Conservation (phyloP, 2,888 invertebrate species). For the Pegoplata infirma region DNA sequence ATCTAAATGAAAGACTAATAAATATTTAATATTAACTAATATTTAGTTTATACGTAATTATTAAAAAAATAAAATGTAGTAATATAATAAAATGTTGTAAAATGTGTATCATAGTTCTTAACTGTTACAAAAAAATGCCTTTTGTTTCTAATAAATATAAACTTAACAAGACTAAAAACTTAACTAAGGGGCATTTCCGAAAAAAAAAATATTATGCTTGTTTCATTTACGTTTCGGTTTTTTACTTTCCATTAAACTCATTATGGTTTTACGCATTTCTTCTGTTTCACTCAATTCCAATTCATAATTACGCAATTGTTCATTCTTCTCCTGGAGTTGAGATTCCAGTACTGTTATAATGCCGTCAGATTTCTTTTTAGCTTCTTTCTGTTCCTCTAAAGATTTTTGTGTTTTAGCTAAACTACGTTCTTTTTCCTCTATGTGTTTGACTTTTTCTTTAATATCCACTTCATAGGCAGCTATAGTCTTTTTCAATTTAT, state of each 20-base stretch:
- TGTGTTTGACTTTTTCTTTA: slow-evolving; percentile 71
- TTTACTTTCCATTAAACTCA: slow-evolving; percentile 77
- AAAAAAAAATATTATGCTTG: not conserved
- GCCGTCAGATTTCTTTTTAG: slow-evolving; percentile 74
- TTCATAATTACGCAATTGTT: slow-evolving; percentile 74
- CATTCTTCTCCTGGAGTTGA: slow-evolving; percentile 76
- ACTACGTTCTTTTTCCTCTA: slow-evolving; percentile 75
- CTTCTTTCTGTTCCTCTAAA: slow-evolving; percentile 75
- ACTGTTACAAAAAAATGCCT: slow-evolving; percentile 21
- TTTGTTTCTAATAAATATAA: slow-evolving; percentile 35
- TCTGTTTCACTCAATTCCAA: slow-evolving; percentile 76
- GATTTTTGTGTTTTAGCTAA: slow-evolving; percentile 72
- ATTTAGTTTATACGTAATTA: slow-evolving; percentile 46
- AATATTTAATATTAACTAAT: slow-evolving; percentile 58
- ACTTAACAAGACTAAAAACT: slow-evolving; percentile 41
- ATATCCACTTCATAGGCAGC: slow-evolving; percentile 73
- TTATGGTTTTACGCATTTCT: slow-evolving; percentile 76
- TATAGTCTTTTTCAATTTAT: slow-evolving; percentile 75
- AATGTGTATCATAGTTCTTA: slow-evolving; percentile 14
- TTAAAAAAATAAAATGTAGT: slow-evolving; percentile 31
- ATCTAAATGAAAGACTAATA: slow-evolving; percentile 28
- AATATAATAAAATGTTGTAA: slow-evolving; percentile 11
- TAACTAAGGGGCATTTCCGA: not conserved
- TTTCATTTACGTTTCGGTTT: slow-evolving; percentile 74
- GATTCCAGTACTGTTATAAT: slow-evolving; percentile 74